A percentile compares a stretch with the other conserved stretches of the same genome.
Conservation (phyloP, 2,888 invertebrate species). For the Dexiosoma caninum region DNA sequence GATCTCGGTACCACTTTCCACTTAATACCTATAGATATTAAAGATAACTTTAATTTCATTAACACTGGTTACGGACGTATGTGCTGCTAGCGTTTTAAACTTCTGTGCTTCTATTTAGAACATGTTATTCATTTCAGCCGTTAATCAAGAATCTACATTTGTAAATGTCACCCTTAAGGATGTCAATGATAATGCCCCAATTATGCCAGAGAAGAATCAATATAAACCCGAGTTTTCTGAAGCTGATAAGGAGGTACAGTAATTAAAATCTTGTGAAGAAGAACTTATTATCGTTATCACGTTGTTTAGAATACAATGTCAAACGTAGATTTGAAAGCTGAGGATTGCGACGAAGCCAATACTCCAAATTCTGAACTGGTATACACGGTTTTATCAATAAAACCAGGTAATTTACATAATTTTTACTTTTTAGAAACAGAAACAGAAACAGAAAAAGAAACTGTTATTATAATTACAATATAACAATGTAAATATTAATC, state of each 20-base stretch:
- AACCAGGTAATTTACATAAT: constrained; percentile 63
- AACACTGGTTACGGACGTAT: constrained; percentile 61
- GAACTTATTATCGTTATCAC: not conserved
- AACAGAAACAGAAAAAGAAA: no score
- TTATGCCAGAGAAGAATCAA: constrained; percentile 74
- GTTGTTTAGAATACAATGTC: constrained; percentile 51
- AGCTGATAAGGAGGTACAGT: constrained; percentile 63
- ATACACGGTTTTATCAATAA: constrained; percentile 78
- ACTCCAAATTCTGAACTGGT: constrained; percentile 80
- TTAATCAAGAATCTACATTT: constrained; percentile 70
- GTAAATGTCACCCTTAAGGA: constrained; percentile 79
- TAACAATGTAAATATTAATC: no score
- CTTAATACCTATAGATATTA: constrained; percentile 78
- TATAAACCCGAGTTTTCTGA: constrained; percentile 68
- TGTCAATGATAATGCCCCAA: constrained; percentile 82
- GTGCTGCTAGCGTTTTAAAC: not conserved
- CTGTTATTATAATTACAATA: no score
- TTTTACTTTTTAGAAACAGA: not conserved
- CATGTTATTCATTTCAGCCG: constrained; percentile 57
- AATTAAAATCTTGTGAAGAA: not conserved
- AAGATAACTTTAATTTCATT: constrained; percentile 78
- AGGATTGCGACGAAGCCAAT: constrained; percentile 80
- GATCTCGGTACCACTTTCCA: constrained; percentile 79
- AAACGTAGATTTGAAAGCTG: constrained; percentile 76
- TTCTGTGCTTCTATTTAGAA: not conserved